phyloP scores from a whole-genome alignment of 2,113 vertebrate genomes.

The Cygnus atratus region DNA sequence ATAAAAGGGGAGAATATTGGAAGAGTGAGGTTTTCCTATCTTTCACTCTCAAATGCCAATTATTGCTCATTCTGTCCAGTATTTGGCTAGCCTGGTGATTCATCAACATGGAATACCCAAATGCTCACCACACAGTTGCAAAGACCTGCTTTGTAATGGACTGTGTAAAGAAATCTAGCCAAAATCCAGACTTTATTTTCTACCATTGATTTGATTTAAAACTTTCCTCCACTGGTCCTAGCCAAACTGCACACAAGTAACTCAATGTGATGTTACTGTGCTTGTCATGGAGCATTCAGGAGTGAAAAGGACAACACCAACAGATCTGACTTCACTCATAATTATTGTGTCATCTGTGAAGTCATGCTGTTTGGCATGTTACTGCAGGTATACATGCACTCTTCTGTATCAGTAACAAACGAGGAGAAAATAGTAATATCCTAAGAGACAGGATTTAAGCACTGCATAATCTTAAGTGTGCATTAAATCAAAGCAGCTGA shows the following conservation, averaged over 20 bases:
- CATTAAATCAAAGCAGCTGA: neutral
- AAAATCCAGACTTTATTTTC: neutral
- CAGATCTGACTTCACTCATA: neutral
- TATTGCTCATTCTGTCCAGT: neutral
- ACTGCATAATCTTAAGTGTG: neutral
- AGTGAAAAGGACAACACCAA: neutral
- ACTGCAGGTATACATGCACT: neutral
- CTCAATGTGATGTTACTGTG: neutral
- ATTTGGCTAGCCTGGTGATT: neutral
- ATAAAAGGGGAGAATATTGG: slow-evolving; percentile 3
- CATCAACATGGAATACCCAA: neutral
- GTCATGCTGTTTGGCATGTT: neutral
- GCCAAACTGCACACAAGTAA: neutral
- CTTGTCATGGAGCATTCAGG: neutral
- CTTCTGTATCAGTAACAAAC: neutral
- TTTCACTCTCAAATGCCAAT: neutral
- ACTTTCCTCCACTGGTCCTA: neutral
- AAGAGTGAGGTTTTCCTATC: neutral
- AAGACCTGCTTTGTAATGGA: neutral
- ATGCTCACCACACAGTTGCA: neutral
- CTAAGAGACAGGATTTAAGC: neutral
- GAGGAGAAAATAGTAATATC: neutral
- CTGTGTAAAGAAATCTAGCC: neutral
- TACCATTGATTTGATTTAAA: neutral
- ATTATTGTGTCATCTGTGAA: neutral